These are phyloP conservation scores for Tetragonisca angustula DNA, from an alignment of 2,888 invertebrate species.

Conservation along the genomic window DNA sequence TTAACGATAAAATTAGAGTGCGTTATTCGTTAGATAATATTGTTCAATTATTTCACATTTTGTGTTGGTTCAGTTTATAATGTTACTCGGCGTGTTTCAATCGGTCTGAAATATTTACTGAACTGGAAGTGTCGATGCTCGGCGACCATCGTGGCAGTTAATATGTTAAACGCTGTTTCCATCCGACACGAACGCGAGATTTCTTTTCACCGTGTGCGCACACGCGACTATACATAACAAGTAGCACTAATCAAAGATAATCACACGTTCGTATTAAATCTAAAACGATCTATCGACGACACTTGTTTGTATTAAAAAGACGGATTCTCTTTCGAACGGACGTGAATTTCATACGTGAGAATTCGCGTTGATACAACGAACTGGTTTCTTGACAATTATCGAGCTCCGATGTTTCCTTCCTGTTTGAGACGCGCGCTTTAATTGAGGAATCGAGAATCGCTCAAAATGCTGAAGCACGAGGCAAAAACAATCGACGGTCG, in stretches of 20 bases:
- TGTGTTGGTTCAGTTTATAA: no score
- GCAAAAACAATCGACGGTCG: background rate
- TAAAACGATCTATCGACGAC: conserved; percentile 20
- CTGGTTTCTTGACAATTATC: conserved; percentile 4
- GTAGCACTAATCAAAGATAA: background rate
- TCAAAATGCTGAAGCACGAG: background rate
- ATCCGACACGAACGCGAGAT: conserved; percentile 37
- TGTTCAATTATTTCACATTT: no score
- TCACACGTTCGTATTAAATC: background rate
- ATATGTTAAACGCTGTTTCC: conserved; percentile 42
- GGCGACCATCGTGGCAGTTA: no score
- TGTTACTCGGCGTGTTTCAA: no score
- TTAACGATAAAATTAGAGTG: no score
- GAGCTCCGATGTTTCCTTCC: background rate
- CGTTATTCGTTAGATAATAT: no score
- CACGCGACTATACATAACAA: conserved; percentile 26
- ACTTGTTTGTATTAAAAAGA: conserved; percentile 2
- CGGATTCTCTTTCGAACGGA: conserved; percentile 4
- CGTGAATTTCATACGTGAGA: conserved; percentile 7
- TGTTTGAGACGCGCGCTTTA: background rate
- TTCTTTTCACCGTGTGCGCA: conserved; percentile 58
- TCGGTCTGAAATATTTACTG: no score
- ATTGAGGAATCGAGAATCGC: background rate
- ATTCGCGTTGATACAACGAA: conserved; percentile 48
- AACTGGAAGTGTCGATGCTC: no score